Conservation (phyloP, 2,113 vertebrate genomes). For the Podiceps cristatus region DNA sequence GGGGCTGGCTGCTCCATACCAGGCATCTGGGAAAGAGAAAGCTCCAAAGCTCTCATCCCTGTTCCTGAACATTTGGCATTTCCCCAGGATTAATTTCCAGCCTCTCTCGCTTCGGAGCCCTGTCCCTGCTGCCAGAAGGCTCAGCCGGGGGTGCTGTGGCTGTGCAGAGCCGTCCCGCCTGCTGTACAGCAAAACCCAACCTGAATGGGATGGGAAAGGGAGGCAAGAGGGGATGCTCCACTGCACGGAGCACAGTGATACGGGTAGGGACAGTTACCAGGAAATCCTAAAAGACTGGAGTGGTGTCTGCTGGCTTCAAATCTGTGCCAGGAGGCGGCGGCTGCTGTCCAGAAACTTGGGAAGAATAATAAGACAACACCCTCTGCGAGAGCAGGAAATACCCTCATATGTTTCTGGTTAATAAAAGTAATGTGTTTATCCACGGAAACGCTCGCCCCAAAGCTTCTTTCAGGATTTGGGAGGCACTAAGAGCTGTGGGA, state of each 20-base stretch:
- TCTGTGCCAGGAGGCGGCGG: not conserved
- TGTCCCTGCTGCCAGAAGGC: not conserved
- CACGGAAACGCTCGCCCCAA: rapidly evolving
- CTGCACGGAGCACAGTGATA: rapidly evolving
- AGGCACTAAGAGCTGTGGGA: rapidly evolving
- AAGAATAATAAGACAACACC: constrained; percentile 1
- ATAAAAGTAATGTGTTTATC: not conserved
- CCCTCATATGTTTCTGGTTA: not conserved
- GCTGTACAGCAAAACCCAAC: no score
- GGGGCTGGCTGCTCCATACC: not conserved
- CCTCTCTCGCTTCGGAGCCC: not conserved
- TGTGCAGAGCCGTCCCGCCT: no score
- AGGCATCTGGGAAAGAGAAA: not conserved
- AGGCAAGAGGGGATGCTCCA: not conserved
- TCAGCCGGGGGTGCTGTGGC: not conserved
- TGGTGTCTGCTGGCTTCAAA: not conserved
- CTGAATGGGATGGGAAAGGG: rapidly evolving
- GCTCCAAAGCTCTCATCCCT: not conserved
- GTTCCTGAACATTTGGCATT: rapidly evolving
- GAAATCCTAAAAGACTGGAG: not conserved
- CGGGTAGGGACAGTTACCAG: rapidly evolving
- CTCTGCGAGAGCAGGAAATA: not conserved
- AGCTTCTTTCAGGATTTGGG: not conserved
- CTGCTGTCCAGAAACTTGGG: not conserved
- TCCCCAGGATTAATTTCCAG: not conserved